Percentiles rank a stretch among this genome's conserved stretches.
Evolutionary conservation across 2,113 vertebrate species (phyloP).

Genomic region (Antennarius striatus): DNA sequence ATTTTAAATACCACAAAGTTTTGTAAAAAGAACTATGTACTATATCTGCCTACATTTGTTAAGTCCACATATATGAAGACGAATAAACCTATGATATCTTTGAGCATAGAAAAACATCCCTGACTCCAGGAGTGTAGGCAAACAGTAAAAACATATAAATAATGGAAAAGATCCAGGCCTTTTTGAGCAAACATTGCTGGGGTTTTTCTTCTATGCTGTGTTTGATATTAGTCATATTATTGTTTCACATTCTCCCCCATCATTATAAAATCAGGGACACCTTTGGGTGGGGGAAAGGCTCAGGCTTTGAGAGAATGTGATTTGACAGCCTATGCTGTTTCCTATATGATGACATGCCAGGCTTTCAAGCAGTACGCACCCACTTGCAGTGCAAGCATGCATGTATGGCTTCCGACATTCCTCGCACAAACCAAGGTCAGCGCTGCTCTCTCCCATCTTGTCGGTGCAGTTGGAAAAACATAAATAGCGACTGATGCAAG

Average conservation of each 20-base stretch:
- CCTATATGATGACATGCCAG: conserved; percentile 26
- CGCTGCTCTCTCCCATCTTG: conserved; percentile 16
- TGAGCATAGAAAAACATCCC: too few species aligned
- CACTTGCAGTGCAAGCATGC: conserved; percentile 4
- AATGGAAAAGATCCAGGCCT: not conserved
- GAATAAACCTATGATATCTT: too few species aligned
- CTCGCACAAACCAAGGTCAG: conserved; percentile 36
- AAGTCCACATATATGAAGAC: too few species aligned
- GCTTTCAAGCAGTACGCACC: conserved; percentile 3
- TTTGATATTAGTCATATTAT: conserved; percentile 2
- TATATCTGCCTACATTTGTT: too few species aligned
- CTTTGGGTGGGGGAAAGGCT: not conserved
- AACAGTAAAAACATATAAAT: not conserved
- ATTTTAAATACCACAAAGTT: too few species aligned
- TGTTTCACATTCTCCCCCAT: not conserved
- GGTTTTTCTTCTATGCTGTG: not conserved
- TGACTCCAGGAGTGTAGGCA: too few species aligned
- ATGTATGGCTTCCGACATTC: conserved; percentile 3
- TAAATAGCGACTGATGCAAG: conserved; percentile 34
- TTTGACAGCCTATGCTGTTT: conserved; percentile 46
- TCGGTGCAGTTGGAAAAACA: conserved; percentile 40
- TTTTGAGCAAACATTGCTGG: not conserved
- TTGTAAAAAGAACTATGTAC: too few species aligned
- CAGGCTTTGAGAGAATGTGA: conserved; percentile 10
- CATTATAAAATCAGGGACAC: conserved; percentile 1